These are phyloP conservation scores for Bombus sylvicola DNA, from an alignment of 1,140 invertebrate genomes.

Conservation along the genomic window DNA sequence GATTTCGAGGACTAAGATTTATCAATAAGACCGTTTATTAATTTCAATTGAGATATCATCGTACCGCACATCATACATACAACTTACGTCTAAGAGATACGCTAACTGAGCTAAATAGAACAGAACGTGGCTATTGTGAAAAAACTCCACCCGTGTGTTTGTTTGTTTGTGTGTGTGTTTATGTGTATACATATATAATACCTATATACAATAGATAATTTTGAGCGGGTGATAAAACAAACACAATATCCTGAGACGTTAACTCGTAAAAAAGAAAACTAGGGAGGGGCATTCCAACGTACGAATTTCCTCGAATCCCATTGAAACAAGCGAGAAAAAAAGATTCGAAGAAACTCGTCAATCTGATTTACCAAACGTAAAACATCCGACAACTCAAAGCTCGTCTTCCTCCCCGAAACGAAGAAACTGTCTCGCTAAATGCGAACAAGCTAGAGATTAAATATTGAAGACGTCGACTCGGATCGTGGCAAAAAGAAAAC, in stretches of 20 bases:
- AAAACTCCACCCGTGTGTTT: slow-evolving; percentile 45
- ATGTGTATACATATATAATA: slow-evolving; percentile 57
- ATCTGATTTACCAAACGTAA: slow-evolving; percentile 38
- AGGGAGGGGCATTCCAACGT: slow-evolving; percentile 46
- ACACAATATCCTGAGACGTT: slow-evolving; percentile 69
- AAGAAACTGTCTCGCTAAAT: slow-evolving; percentile 29
- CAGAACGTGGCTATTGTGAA: slow-evolving; percentile 51
- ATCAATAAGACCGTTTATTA: slow-evolving; percentile 49
- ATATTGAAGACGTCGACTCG: neutral
- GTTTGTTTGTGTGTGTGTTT: slow-evolving; percentile 49
- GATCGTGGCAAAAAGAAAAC: neutral
- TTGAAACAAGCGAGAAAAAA: neutral
- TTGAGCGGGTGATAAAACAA: slow-evolving; percentile 43
- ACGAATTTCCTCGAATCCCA: slow-evolving; percentile 8
- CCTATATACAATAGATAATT: slow-evolving; percentile 70
- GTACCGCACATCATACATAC: slow-evolving; percentile 69
- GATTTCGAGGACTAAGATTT: neutral
- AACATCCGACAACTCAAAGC: slow-evolving; percentile 55
- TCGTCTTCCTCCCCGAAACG: slow-evolving; percentile 57
- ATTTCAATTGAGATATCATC: slow-evolving; percentile 61
- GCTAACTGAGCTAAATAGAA: slow-evolving; percentile 49
- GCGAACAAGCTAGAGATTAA: neutral
- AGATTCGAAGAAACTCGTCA: neutral
- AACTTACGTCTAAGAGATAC: slow-evolving; percentile 55
- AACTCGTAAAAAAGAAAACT: slow-evolving; percentile 58